These are phyloP conservation scores for Phaetusa simplex DNA, from an alignment of 2,113 vertebrate species.

Conservation along the genomic window DNA sequence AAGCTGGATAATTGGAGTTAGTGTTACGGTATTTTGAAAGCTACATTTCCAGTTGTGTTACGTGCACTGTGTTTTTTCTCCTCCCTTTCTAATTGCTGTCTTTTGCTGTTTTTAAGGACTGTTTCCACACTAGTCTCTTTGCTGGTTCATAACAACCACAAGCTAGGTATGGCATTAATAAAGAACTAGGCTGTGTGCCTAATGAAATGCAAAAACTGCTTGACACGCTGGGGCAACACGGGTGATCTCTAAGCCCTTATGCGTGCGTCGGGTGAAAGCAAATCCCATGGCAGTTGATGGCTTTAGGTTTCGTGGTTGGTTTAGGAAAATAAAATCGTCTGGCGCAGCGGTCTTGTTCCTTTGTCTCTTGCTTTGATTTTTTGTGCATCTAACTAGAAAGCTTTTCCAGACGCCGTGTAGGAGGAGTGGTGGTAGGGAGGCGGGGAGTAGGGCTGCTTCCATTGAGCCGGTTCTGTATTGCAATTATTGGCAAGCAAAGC, in stretches of 20 bases:
- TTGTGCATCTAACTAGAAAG: not conserved
- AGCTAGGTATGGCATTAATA: slow-evolving; percentile 35
- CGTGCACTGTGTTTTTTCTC: not conserved
- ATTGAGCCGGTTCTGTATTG: slow-evolving; percentile 12
- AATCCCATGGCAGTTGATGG: not conserved
- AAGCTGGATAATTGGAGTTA: not conserved
- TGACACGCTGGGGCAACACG: not conserved
- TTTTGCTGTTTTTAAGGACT: slow-evolving; percentile 35
- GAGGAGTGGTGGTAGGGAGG: not conserved
- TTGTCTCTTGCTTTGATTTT: not conserved
- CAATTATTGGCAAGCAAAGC: slow-evolving; percentile 61
- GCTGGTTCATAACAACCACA: slow-evolving; percentile 27
- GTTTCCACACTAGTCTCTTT: not conserved
- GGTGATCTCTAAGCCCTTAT: not conserved
- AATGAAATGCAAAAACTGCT: slow-evolving; percentile 12
- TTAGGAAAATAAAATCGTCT: not conserved
- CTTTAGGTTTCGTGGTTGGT: not conserved
- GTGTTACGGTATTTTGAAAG: not conserved
- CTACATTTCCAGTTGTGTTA: slow-evolving; percentile 13
- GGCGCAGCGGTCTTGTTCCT: not conserved
- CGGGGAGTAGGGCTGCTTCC: not conserved
- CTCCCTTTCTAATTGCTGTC: slow-evolving; percentile 34
- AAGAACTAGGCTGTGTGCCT: slow-evolving; percentile 49
- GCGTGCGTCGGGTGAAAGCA: not conserved
- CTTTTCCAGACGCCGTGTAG: slow-evolving; percentile 1